A percentile compares a stretch with the other conserved stretches of the same genome.
Conservation (phyloP, 1,140 invertebrate genomes). For the Zaprionus lachaisei region DNA sequence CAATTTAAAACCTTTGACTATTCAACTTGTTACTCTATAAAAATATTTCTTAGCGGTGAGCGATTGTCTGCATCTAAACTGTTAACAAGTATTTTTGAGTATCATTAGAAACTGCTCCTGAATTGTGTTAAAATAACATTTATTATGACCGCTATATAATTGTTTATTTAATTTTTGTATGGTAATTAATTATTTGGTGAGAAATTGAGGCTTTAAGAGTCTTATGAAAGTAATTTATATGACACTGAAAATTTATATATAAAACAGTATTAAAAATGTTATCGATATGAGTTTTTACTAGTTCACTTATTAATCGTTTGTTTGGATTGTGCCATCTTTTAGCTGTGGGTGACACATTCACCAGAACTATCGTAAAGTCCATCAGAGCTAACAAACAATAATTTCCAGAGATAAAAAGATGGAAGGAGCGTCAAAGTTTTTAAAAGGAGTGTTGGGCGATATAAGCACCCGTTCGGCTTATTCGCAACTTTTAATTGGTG, state of each 20-base stretch:
- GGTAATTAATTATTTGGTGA: too few species aligned
- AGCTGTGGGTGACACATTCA: not conserved
- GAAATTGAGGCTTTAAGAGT: too few species aligned
- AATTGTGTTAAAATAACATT: not conserved
- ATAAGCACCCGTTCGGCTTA: constrained; percentile 93
- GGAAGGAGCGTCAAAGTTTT: constrained; percentile 88
- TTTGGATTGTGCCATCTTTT: not conserved
- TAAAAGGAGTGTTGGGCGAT: constrained; percentile 91
- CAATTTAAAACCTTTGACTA: constrained; percentile 23
- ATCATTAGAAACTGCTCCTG: not conserved
- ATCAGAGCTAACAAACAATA: constrained; percentile 20
- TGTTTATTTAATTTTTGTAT: too few species aligned
- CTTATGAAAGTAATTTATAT: too few species aligned
- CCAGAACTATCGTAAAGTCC: constrained; percentile 2
- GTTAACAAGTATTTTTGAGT: not conserved
- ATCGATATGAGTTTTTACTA: constrained; percentile 1
- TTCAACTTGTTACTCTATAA: constrained; percentile 36
- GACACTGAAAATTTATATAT: not conserved
- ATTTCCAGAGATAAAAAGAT: constrained; percentile 85
- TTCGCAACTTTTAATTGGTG: constrained; percentile 94
- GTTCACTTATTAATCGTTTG: not conserved
- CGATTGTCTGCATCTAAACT: not conserved
- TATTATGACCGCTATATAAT: not conserved
- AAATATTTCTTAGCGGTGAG: constrained; percentile 21
- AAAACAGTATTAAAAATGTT: not conserved